phyloP scores from a whole-genome alignment of 2,797 vertebrate species.

The Hydrophis major region DNA sequence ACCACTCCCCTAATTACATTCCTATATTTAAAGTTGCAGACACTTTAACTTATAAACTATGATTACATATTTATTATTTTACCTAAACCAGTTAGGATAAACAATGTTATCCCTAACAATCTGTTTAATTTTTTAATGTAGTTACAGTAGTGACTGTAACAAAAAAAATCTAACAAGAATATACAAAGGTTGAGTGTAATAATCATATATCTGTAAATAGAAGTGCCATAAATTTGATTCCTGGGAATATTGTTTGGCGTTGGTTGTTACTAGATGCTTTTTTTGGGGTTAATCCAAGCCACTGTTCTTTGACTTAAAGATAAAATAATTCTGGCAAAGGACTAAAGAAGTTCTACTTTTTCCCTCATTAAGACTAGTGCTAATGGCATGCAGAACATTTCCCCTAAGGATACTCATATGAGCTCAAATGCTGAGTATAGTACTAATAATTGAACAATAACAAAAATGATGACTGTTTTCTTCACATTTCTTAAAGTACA shows the following conservation, averaged over 20 bases:
- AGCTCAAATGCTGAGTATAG: constrained; percentile 63
- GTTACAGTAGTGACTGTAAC: constrained; percentile 30
- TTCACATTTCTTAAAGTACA: constrained; percentile 69
- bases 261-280: constrained; percentile 69
- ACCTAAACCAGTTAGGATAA: too few relatives aligned
- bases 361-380: constrained; percentile 74
- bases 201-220: constrained; percentile 66
- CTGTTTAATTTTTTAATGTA: neutral
- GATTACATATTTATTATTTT: too few relatives aligned
- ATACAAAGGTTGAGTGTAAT: constrained; percentile 58
- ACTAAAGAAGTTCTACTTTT: constrained; percentile 72
- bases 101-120: too few relatives aligned
- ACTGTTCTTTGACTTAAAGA: constrained; percentile 75
- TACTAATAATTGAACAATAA: constrained; percentile 68
- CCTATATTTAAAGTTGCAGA: too few relatives aligned
- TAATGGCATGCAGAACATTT: constrained; percentile 71
- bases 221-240: constrained; percentile 54
- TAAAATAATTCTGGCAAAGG: constrained; percentile 75
- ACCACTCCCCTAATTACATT: too few relatives aligned
- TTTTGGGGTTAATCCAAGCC: constrained; percentile 73
- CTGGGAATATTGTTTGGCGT: constrained; percentile 69
- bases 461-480: constrained; percentile 69
- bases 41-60: too few relatives aligned
- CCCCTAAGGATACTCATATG: constrained; percentile 70
- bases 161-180: constrained; percentile 50